Base-by-base conservation (phyloP, 2,113 vertebrate genomes). In the Aphyosemion australe region DNA sequence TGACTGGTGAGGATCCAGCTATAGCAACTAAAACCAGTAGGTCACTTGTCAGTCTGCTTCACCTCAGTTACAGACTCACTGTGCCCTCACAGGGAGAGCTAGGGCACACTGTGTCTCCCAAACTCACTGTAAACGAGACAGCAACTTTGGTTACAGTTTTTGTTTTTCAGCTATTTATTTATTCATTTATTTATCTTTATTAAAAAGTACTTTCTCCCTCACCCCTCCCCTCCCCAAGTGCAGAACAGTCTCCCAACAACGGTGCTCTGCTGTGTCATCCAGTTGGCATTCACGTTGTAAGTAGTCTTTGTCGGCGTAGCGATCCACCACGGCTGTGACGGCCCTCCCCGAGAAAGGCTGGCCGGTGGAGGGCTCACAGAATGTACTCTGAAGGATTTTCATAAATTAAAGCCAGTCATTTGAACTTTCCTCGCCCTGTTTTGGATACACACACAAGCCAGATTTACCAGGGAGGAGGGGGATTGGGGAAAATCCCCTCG, bases 61-160 rank as follows among this genome's bases (percentile, higher is more conserved):
- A 86, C 89, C 87, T 92, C 86, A 89, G 80, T 84, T 76, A 88
- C 86, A 90, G 84, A 90, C 86, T 90, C 79, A 83, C 65, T 74
- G 88, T 74, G 83, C 85, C 90, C 90, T 85, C 71, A 43, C 68
- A 82, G 80, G 89, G 92, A 93, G 92, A 92, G 92, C 93, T 91
- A 88, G 92, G 94, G 94, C 93, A 94, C 94, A 84, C 92, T 81
- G 86, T 73, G 90, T 93, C 94, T 94, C 94, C 95, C 95, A 96
- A 96, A 96, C 94, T 98, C 95, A 96, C 96, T 97, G 96, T 97
- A 97, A 98, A 97, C 95, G 87, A 95, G 94, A 93, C 93, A 98
- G 97, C 94, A 98, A 98, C 96, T 98, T 99, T 99, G 97, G 97
- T 99, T 96, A 93, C 91, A 93, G 92, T 93, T 93, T 91, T 93